phyloP scores from a whole-genome alignment of 2,888 invertebrate genomes.

The Hybos culiciformis region DNA sequence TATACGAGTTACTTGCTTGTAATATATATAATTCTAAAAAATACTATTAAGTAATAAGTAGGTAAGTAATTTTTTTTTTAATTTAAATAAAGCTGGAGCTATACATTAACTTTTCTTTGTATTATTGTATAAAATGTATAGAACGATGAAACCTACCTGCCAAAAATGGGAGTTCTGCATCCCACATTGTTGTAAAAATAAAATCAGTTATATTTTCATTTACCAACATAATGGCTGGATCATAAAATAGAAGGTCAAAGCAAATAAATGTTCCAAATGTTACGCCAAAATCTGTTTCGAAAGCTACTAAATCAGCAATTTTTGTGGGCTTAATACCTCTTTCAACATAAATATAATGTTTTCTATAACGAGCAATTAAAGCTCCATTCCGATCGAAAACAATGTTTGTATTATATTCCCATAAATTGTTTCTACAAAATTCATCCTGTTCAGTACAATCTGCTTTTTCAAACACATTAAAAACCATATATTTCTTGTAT shows the following conservation, averaged over 20 bases:
- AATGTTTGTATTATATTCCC: slow-evolving; percentile 60
- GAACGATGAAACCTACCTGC: slow-evolving; percentile 32
- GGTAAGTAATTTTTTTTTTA: no score
- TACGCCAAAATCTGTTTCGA: slow-evolving; percentile 65
- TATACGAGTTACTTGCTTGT: neutral
- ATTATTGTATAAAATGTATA: neutral
- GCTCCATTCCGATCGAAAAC: slow-evolving; percentile 58
- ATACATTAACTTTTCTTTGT: slow-evolving; percentile 25
- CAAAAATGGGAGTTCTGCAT: slow-evolving; percentile 64
- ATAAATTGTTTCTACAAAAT: slow-evolving; percentile 17
- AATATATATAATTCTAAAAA: neutral
- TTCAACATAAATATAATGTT: slow-evolving; percentile 41
- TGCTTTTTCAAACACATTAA: slow-evolving; percentile 53
- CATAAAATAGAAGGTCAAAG: slow-evolving; percentile 67
- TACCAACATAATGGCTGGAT: slow-evolving; percentile 46
- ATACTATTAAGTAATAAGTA: no score
- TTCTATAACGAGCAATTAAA: slow-evolving; percentile 46
- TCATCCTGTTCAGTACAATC: slow-evolving; percentile 35
- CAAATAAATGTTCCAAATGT: slow-evolving; percentile 69
- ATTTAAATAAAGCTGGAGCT: no score
- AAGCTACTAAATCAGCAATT: slow-evolving; percentile 43
- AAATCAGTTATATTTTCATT: slow-evolving; percentile 25
- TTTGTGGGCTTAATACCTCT: slow-evolving; percentile 37
- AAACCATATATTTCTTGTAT: slow-evolving; percentile 49
- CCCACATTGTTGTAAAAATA: slow-evolving; percentile 61